Percentiles rank a stretch among this genome's conserved stretches.
Conservation (phyloP, 2,797 vertebrate genomes). For the Columba guinea region DNA sequence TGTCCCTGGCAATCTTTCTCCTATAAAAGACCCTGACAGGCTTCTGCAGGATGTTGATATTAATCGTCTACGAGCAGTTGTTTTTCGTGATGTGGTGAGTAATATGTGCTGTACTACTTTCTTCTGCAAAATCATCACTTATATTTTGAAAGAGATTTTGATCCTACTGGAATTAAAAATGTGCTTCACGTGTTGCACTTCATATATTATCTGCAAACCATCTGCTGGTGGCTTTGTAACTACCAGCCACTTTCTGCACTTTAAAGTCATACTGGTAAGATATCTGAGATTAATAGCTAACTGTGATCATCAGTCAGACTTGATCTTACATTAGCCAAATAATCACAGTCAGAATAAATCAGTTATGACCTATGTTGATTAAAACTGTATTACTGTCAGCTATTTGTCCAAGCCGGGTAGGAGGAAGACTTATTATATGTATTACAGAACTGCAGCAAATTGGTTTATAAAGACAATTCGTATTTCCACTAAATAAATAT, state of each 20-base stretch:
- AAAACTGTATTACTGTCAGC: neutral
- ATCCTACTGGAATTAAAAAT: neutral
- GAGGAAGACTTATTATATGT: neutral
- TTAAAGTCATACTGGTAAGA: neutral
- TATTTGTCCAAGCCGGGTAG: neutral
- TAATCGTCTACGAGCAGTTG: slow-evolving; percentile 96
- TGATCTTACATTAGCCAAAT: neutral
- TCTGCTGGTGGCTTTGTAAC: neutral
- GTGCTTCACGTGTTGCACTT: neutral
- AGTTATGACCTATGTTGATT: neutral
- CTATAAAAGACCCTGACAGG: slow-evolving; percentile 95
- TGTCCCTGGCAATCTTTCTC: slow-evolving; percentile 88
- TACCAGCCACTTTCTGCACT: neutral
- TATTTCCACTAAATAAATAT: neutral
- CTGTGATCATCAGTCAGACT: neutral
- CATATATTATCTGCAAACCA: neutral
- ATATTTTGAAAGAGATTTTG: neutral
- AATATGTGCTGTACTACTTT: neutral
- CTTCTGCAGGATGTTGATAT: slow-evolving; percentile 99
- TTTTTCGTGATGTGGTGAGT: slow-evolving; percentile 98
- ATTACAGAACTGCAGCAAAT: neutral
- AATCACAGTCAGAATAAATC: neutral
- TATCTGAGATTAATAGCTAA: neutral
- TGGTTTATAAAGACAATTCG: neutral
- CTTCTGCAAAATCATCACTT: neutral